Conservation (phyloP, 2,113 vertebrate species). For the Psilopogon haemacephalus region DNA sequence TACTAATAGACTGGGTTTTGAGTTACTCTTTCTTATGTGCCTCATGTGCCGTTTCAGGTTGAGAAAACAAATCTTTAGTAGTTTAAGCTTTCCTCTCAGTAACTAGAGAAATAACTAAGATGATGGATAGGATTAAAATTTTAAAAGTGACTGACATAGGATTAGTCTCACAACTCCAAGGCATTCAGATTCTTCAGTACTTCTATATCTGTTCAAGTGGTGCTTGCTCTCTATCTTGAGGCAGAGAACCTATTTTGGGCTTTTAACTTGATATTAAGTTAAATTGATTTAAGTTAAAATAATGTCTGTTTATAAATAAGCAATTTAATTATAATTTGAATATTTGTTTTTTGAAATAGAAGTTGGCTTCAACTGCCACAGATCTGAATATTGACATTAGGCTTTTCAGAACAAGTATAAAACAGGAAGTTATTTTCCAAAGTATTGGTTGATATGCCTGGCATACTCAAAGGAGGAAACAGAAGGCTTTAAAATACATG, state of each 20-base stretch:
- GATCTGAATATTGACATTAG: neutral
- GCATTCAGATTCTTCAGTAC: neutral
- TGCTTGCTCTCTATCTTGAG: neutral
- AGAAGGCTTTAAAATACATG: neutral
- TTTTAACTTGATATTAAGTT: neutral
- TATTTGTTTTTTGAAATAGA: neutral
- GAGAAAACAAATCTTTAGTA: neutral
- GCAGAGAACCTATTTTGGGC: neutral
- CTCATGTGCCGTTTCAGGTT: neutral
- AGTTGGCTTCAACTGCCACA: neutral
- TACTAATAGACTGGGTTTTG: neutral
- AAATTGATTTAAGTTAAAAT: neutral
- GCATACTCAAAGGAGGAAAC: neutral
- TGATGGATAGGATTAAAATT: neutral
- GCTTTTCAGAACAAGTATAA: neutral
- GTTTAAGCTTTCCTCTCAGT: neutral
- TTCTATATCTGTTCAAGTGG: neutral
- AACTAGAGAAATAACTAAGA: neutral
- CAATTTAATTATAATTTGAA: neutral
- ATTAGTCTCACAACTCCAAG: neutral
- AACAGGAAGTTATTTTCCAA: neutral
- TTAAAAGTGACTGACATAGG: neutral
- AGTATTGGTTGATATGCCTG: neutral
- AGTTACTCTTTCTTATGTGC: neutral
- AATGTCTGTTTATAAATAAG: neutral